Percentiles rank a stretch among this genome's conserved stretches.
Evolutionary conservation across 1,140 invertebrate species (phyloP).

Genomic region (Tetramorium alpestre): DNA sequence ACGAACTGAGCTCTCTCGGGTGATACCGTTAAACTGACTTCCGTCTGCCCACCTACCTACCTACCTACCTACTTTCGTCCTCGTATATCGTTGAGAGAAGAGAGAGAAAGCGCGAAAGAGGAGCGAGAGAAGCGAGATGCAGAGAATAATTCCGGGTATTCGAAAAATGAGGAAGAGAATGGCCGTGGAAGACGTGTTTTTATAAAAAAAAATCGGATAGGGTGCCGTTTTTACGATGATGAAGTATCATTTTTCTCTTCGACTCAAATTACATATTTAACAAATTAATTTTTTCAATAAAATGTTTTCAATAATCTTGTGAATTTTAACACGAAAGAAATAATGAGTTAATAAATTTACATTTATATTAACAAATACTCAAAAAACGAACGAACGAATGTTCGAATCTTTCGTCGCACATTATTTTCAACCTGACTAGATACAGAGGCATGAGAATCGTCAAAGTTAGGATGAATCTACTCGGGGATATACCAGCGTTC

Average conservation of each 20-base stretch:
- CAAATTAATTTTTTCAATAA: background rate
- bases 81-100: conserved; percentile 68
- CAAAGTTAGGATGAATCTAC: background rate
- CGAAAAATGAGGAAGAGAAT: conserved; percentile 16
- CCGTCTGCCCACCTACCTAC: conserved; percentile 82
- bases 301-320: too few relatives aligned
- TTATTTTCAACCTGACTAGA: background rate
- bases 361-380: background rate
- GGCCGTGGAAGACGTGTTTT: background rate
- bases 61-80: conserved; percentile 83
- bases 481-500: background rate
- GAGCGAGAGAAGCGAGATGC: conserved; percentile 12
- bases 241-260: background rate
- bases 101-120: conserved; percentile 20
- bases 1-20: conserved; percentile 68
- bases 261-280: background rate
- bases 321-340: background rate
- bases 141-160: conserved; percentile 18
- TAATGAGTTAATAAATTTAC: too few relatives aligned
- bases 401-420: background rate
- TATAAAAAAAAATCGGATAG: background rate
- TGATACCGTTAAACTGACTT: conserved; percentile 83
- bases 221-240: background rate
- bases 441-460: background rate
- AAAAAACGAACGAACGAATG: background rate